Base-by-base conservation (phyloP, 2,113 vertebrate genomes). In the Mandrillus leucophaeus region DNA sequence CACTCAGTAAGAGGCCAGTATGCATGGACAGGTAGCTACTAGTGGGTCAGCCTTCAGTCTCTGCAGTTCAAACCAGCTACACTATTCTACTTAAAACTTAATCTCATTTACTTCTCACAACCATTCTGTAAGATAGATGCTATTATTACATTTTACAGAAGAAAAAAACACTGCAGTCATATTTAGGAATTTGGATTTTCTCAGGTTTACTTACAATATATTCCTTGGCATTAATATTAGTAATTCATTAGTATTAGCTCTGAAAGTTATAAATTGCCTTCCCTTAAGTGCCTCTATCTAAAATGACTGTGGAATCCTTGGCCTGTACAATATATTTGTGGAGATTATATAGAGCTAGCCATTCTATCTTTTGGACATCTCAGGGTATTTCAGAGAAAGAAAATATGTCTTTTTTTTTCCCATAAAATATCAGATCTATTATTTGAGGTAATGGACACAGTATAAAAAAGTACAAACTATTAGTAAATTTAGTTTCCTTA, bases 101-200 rank as follows among this genome's bases (percentile, higher is more conserved):
- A 35, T 86, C 73, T 83, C 27, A 43, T 90, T 61, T 91, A 84
- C 79, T 87, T 68, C n/a, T 88, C 88, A 89, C 48, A 89, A 55
- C 75, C 2, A 43, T 35, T 93, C 78, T 92, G 3, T 82, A 83
- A 92, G n/a, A 43, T 64, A 68, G 50, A 18, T 68, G n/a, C 82
- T 91, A 18, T 82, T 91, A 59, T 13, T 82, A 20, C 23, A 92
- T 84, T 89, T 90, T 92, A 83, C 12, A 88, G 55, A 70, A 97
- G 50, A 52, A 92, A 92, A 95, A 35, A 66, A 48, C 57, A 66
- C 88, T 94, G 48, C 0, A 43, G 48, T 80, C n/a, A 83, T 86
- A 61, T 80, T 83, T 45, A 93, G 48, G 52, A 86, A 92, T 96
- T 83, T 95, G 68, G 23, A 27, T 90, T 96, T 96, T 93, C 32